These are phyloP conservation scores for Mesembrinibis cayennensis DNA, from an alignment of 2,113 vertebrate genomes.

Conservation along the genomic window DNA sequence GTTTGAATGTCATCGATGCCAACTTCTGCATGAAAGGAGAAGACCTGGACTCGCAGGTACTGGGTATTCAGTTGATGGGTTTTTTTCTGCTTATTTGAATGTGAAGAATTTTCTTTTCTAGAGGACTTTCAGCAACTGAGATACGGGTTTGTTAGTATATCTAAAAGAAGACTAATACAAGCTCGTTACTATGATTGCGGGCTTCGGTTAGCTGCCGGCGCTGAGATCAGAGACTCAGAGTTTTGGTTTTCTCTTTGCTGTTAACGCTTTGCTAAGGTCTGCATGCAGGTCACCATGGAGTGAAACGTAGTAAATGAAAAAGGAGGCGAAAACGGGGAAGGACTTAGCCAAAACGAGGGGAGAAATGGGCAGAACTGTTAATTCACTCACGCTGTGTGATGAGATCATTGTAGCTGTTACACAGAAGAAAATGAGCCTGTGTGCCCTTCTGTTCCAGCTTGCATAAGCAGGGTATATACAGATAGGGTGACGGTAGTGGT, in stretches of 20 bases:
- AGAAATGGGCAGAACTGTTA: neutral
- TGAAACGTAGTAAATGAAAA: neutral
- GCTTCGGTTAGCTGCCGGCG: accelerated
- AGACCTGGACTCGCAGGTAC: conserved; percentile 96
- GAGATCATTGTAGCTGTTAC: neutral
- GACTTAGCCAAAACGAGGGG: neutral
- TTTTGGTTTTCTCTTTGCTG: neutral
- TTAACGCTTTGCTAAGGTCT: neutral
- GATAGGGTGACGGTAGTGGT: neutral
- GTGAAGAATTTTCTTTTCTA: neutral
- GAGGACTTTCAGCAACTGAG: neutral
- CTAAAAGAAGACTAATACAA: neutral
- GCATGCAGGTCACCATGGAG: neutral
- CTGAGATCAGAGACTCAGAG: too few relatives aligned
- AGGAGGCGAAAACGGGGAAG: neutral
- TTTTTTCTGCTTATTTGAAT: neutral
- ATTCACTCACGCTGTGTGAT: neutral
- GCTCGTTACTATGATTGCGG: neutral
- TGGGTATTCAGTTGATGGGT: neutral
- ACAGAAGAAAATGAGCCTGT: neutral
- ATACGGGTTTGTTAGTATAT: accelerated
- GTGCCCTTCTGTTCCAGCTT: neutral
- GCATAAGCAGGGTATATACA: neutral
- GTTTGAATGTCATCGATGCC: conserved; percentile 96
- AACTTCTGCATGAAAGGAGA: conserved; percentile 99